Evolutionary conservation across 1,140 invertebrate species (phyloP), one percentile per base, ranked within the genome.

Genomic region (Pemphigus obesinymphae): DNA sequence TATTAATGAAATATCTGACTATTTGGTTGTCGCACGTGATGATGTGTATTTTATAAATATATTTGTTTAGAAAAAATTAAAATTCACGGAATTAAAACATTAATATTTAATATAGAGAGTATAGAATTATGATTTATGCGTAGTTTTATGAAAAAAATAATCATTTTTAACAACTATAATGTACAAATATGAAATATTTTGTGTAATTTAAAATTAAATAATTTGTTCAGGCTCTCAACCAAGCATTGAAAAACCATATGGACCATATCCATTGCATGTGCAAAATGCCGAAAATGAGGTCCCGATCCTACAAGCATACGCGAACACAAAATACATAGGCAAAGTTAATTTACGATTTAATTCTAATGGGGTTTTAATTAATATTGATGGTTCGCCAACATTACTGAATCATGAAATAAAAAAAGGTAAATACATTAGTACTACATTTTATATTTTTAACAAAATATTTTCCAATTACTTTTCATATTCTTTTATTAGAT

Each of bases 321-420:
- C 94, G 0, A 96, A 94, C 85, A 96, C 95, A 1, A 97, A 97
- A 88, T 97, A 97, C 86, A 87, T 97, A 26, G 96, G 96, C 0
- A 90, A 92, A 85, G 86, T 97, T 4, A 89, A 91, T 43, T 83
- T 94, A 0, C 87, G 89, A 40, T 96, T 97, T 85, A 89, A 97
- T 87, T 85, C 87, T 0, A 84, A 90, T 6, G 95, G 95, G 34
- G 92, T 95, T 85, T 87, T 97, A 3, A 86, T 88, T 0, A 84
- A 86, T 6, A 93, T 91, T 84, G 85, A 88, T 58, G 96, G 96
- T 20, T 91, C 92, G 83, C 96, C 96, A 0, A 91, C 96, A 48
- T 87, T 97, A 3, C 87, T 97, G 70, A 89, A 96, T 55, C 15
- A 82, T 26, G 43, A 31, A 34, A 72, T 82, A 43, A n/a, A 48